Evolutionary conservation across 2,888 invertebrate genomes (phyloP), one percentile per base, ranked within the genome.

Genomic region (Hemicrepidius hirtus): DNA sequence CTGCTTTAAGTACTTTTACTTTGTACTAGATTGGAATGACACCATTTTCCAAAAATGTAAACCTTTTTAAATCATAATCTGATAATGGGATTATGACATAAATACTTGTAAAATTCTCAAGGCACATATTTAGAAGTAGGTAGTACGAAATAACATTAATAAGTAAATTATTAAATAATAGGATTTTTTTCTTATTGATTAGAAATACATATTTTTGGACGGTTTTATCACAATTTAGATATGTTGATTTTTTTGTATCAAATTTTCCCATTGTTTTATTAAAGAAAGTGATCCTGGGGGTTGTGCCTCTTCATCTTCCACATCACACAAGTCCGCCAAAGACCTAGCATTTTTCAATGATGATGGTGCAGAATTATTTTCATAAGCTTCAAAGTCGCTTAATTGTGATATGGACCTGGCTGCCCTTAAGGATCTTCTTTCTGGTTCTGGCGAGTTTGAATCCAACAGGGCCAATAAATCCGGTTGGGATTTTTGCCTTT

Each of bases 261-360:
- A 88, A 74, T 91, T 93, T 86, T 95, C 95, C 93, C 95, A 95
- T 85, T 94, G 92, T 77, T 93, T 93, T 81, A 95, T 95, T 75
- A 95, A 88, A 49, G 93, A 92, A 81, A 92, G 92, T 12, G 93
- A 92, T 60, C 92, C 91, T 18, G 90, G 88, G 79, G 88, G 88
- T 81, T 89, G 81, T 7, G 81, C 74, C 59, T 84, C 89, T 21
- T 91, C 91, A 28, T 92, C 91, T 55, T 87, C 87, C 60, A 92
- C 87, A 82, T 92, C 91, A 83, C 92, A 92, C 70, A 93, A 85
- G 82, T 92, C 90, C 1, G 93, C 93, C 79, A 93, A 85, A 0
- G 92, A 92, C 82, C 91, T 88, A 1, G 93, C 92, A 46, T 92
- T 92, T 82, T 92, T 91, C 80, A 93, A 77, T 12, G 74, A 76